Evolutionary conservation across 2,888 invertebrate genomes (phyloP).

Genomic region (Leucophenga maculata): DNA sequence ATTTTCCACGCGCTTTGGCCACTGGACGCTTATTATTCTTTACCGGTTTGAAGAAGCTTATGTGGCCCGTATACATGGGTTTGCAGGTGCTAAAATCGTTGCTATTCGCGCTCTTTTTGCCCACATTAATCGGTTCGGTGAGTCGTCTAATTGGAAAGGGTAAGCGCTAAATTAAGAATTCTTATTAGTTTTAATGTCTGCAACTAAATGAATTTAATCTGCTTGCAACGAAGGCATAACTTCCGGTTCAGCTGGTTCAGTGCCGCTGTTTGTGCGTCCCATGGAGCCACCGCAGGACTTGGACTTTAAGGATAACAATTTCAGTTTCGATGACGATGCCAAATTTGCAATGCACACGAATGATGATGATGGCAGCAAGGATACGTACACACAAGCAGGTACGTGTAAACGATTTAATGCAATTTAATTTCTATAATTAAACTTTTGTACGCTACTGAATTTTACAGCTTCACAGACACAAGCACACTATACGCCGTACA

Average conservation of each 20-base stretch:
- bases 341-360: slow-evolving; percentile 49
- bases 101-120: slow-evolving; percentile 87
- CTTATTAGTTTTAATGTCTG: background rate
- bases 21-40: slow-evolving; percentile 79
- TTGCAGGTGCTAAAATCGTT: slow-evolving; percentile 87
- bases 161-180: slow-evolving; percentile 58
- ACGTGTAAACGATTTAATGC: no score
- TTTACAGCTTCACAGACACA: slow-evolving; percentile 72
- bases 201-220: background rate
- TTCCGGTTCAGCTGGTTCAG: slow-evolving; percentile 69
- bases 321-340: slow-evolving; percentile 70
- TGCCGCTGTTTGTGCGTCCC: slow-evolving; percentile 68
- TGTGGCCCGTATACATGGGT: slow-evolving; percentile 86
- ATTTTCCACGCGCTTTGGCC: slow-evolving; percentile 75
- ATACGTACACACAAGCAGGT: slow-evolving; percentile 68
- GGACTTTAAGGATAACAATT: slow-evolving; percentile 84
- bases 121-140: slow-evolving; percentile 86
- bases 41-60: slow-evolving; percentile 84
- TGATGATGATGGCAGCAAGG: slow-evolving; percentile 49
- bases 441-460: background rate
- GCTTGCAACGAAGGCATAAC: slow-evolving; percentile 60
- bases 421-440: background rate
- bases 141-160: slow-evolving; percentile 90
- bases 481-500: slow-evolving; percentile 68
- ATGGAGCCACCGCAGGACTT: slow-evolving; percentile 77